These are phyloP conservation scores for Dolomedes plantarius DNA, from an alignment of 2,888 invertebrate species.

Conservation along the genomic window DNA sequence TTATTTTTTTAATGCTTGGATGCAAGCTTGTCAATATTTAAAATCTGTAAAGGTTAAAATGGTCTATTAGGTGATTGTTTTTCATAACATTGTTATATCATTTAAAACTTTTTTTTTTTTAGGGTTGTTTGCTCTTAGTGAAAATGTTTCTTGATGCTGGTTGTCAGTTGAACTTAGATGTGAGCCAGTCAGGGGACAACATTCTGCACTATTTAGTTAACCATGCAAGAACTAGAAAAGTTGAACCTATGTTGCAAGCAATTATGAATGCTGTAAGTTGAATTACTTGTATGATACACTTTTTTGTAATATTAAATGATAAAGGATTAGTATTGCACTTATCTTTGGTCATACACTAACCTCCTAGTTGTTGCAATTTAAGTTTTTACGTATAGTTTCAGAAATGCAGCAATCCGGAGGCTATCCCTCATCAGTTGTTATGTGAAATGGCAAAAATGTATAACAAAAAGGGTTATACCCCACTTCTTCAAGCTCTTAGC, in stretches of 20 bases:
- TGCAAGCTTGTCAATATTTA: too few relatives aligned
- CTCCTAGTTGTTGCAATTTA: background rate
- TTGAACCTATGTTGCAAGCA: constrained; percentile 69
- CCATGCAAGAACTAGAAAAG: constrained; percentile 75
- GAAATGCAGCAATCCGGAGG: constrained; percentile 58
- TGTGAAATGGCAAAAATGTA: constrained; percentile 68
- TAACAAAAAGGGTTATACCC: constrained; percentile 72
- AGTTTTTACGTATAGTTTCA: constrained; percentile 4
- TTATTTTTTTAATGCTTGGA: too few relatives aligned
- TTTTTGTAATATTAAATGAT: too few relatives aligned
- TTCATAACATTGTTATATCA: too few relatives aligned
- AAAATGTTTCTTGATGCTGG: constrained; percentile 76
- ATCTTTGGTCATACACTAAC: too few relatives aligned
- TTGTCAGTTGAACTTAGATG: constrained; percentile 76
- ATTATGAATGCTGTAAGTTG: constrained; percentile 70
- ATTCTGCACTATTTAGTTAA: constrained; percentile 77
- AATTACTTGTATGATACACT: too few relatives aligned
- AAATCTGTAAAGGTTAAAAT: too few relatives aligned
- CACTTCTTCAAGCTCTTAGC: constrained; percentile 67
- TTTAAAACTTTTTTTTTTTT: too few relatives aligned
- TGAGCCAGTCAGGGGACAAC: constrained; percentile 76
- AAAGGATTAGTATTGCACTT: too few relatives aligned
- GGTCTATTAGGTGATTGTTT: too few relatives aligned
- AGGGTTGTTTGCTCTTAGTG: constrained; percentile 76
- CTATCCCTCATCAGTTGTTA: constrained; percentile 63